Evolutionary conservation across 2,888 invertebrate species (phyloP), one percentile per base, ranked within the genome.

Genomic region (Cremastinae sp.): DNA sequence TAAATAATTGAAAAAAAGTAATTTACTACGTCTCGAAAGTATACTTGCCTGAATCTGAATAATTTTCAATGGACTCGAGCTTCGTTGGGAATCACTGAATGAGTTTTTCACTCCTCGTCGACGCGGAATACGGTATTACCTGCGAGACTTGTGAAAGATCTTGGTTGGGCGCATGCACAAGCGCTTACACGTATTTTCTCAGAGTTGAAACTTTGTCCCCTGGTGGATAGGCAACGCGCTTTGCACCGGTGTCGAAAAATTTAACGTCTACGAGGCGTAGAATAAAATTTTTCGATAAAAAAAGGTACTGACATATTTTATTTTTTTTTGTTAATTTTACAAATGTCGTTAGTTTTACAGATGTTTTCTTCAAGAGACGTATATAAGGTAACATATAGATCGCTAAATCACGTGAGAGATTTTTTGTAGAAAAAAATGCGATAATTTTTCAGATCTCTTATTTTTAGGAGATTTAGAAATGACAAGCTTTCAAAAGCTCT

Each of bases 61-160:
- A 65, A 65, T 65, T 70, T 65, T 73, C 73, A 70, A 77, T 74
- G 54, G 20, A 61, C 62, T 41, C 36, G 22, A 22, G 14, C 12
- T 14, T 14, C 43, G 45, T 16, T 49, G 8, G 9, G 64, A 47
- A 54, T 12, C 34, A 49, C 43, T 34, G 65, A 65, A 34, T 53
- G 49, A 65, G 53, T 73, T 74, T 77, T 16, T 49, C 41, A 20
- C 14, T 28, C 61, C 41, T 53, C 16, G 18, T 47, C 22, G 58
- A 58, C 34, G 1, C 36, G 41, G 74, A 74, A 77, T 74, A 74
- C 45, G 43, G 73, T 70, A 76, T 76, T 76, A 76, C 76, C 69
- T 69, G 20, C 38, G 73, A 69, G 64, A 73, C 64, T 34, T 41
- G 72, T 65, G 69, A 69, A 76, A 76, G 73, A 64, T 69, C 64